Evolutionary conservation across 2,888 invertebrate species (phyloP).

Genomic region (Coenonympha glycerion): DNA sequence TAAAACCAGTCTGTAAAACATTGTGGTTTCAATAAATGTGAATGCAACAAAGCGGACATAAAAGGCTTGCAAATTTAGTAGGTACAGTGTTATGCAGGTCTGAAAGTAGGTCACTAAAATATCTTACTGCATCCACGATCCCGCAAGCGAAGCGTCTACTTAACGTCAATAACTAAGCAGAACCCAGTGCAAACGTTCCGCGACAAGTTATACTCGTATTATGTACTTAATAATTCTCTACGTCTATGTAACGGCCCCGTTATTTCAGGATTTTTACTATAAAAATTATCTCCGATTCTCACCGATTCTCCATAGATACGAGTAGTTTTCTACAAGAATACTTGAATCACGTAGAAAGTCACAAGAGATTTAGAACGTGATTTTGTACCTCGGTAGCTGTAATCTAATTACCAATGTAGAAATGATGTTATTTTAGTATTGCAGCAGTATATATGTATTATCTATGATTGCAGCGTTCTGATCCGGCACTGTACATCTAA

Average conservation of each 20-base stretch:
- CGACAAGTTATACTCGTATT: slow-evolving; percentile 11
- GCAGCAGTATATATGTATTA: no score
- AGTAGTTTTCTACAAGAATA: no score
- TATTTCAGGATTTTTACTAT: background rate
- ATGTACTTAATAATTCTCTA: slow-evolving; percentile 2
- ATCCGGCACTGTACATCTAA: no score
- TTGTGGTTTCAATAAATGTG: background rate
- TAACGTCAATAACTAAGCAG: slow-evolving; percentile 23
- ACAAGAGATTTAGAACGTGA: no score
- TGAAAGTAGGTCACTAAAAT: slow-evolving; percentile 52
- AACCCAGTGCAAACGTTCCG: slow-evolving; percentile 18
- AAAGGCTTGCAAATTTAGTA: slow-evolving; percentile 26
- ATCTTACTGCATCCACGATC: slow-evolving; percentile 32
- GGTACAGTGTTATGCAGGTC: slow-evolving; percentile 40
- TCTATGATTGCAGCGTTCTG: no score
- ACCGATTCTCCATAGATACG: no score
- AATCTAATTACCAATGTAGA: no score
- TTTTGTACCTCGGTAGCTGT: no score
- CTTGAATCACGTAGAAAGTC: no score
- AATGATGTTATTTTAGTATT: no score
- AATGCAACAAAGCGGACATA: slow-evolving; percentile 7
- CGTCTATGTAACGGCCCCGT: background rate
- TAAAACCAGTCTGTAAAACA: background rate
- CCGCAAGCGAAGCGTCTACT: slow-evolving; percentile 26
- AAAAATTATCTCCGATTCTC: no score